Conservation (phyloP, 35 echinoderm and acorn worm species). For the Stichopus chloronotus region DNA sequence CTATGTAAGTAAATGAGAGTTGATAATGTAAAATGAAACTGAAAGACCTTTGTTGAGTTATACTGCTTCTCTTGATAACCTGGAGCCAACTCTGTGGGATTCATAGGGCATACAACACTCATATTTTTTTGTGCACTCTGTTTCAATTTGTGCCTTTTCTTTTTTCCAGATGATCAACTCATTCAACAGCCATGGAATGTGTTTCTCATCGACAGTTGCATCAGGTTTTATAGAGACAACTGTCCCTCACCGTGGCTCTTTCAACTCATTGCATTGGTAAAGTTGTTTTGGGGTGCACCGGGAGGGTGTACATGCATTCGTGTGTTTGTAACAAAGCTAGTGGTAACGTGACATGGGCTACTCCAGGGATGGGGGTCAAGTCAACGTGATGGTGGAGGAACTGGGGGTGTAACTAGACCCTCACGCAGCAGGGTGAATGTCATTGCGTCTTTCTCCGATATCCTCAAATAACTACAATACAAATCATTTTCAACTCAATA, state of each 20-base stretch:
- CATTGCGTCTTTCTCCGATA: neutral
- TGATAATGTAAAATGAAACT: no score
- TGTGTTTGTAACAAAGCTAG: neutral
- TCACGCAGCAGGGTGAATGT: neutral
- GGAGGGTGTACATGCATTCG: neutral
- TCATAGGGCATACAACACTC: neutral
- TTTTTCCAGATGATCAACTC: constrained; percentile 25
- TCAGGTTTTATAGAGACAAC: neutral
- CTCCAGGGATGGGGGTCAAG: neutral
- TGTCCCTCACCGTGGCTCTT: neutral
- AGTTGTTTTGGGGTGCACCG: neutral
- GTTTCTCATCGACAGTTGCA: neutral
- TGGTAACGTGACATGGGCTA: neutral
- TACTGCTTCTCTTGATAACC: no score
- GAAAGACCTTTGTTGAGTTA: no score
- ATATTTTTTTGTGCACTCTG: neutral
- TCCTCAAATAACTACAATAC: no score
- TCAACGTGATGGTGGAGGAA: neutral
- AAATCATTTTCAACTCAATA: no score
- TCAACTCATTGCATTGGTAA: neutral
- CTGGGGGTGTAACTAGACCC: neutral
- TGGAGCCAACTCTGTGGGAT: neutral
- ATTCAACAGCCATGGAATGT: constrained; percentile 24
- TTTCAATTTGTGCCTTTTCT: neutral
- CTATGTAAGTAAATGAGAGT: no score